A percentile compares a stretch with the other conserved stretches of the same genome.
phyloP scores from a whole-genome alignment of 2,797 vertebrate genomes.

The Valencia hispanica region DNA sequence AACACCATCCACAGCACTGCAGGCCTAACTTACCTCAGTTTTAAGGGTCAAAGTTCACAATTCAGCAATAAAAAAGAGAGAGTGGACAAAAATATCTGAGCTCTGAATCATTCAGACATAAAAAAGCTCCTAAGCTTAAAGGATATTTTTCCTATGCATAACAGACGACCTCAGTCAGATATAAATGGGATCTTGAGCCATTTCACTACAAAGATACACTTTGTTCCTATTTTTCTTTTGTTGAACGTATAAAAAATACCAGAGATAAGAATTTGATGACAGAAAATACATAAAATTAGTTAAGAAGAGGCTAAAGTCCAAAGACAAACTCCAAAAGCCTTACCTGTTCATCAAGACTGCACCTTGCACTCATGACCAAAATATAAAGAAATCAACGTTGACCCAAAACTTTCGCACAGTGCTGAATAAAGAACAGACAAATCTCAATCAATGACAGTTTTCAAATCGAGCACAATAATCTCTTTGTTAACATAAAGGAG shows the following conservation, averaged over 20 bases:
- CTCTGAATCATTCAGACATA: not conserved
- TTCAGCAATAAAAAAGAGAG: too few relatives aligned
- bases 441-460: not conserved
- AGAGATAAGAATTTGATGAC: not conserved
- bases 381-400: not conserved
- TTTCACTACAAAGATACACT: not conserved
- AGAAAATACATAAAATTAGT: not conserved
- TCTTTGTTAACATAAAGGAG: not conserved
- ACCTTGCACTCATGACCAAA: not conserved
- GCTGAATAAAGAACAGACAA: not conserved
- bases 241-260: not conserved
- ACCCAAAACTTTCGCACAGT: not conserved
- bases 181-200: not conserved
- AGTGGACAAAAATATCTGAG: not conserved
- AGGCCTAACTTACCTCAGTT: too few relatives aligned
- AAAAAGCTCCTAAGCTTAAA: not conserved
- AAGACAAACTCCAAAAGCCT: not conserved
- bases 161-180: not conserved
- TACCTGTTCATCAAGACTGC: not conserved
- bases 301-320: not conserved
- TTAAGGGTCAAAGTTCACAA: too few relatives aligned
- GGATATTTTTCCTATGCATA: not conserved
- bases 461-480: not conserved
- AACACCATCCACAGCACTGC: too few relatives aligned
- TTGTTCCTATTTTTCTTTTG: not conserved